A percentile compares a stretch with the other conserved stretches of the same genome.
phyloP scores from a whole-genome alignment of 2,113 vertebrate species.

The Pterophyllum scalare region DNA sequence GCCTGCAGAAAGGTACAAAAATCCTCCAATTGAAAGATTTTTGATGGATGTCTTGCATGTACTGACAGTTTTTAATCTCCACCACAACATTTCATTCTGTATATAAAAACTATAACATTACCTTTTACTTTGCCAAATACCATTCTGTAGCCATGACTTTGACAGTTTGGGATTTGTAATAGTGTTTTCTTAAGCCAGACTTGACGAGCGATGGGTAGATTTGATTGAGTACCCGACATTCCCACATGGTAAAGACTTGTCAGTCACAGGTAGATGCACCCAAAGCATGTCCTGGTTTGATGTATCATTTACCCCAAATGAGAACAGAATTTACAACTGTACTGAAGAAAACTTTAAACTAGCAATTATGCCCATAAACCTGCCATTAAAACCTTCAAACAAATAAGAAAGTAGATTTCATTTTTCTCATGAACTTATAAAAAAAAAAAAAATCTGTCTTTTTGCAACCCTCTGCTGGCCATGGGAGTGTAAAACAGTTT shows the following conservation, averaged over 20 bases:
- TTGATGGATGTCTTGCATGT: not conserved
- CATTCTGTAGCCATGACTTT: not conserved
- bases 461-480: slow-evolving; percentile 3
- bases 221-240: not conserved
- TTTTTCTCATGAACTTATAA: not conserved
- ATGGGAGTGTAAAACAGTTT: not conserved
- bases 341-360: not conserved
- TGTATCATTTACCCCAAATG: not conserved
- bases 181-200: slow-evolving; percentile 1
- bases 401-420: not conserved
- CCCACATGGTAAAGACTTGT: not conserved
- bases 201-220: not conserved
- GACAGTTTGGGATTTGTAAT: not conserved
- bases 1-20: not conserved
- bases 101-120: slow-evolving; percentile 1
- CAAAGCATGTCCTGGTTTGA: not conserved
- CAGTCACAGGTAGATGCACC: not conserved
- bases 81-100: not conserved
- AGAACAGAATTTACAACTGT: not conserved
- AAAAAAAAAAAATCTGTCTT: not conserved
- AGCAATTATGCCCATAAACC: not conserved
- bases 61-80: not conserved
- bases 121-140: not conserved
- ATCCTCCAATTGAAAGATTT: not conserved
- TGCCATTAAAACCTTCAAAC: not conserved